Percentiles rank a stretch among this genome's conserved stretches.
phyloP scores from a whole-genome alignment of 1,140 invertebrate species.

The Apolygus lucorum region DNA sequence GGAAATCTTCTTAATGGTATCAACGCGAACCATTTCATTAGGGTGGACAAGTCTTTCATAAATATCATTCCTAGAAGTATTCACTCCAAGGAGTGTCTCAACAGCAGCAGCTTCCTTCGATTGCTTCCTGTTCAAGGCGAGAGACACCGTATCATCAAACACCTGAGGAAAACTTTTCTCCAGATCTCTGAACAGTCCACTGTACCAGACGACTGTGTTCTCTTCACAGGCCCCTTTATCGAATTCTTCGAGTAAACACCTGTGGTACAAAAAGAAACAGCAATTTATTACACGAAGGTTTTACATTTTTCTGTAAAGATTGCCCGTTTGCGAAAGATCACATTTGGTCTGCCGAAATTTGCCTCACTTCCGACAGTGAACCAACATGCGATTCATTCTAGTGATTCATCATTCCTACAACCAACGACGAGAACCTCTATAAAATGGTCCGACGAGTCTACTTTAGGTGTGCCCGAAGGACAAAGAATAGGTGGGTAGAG shows the following conservation, averaged over 20 bases:
- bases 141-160: slow-evolving; percentile 45
- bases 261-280: no score
- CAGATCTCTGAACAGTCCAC: slow-evolving; percentile 42
- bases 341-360: no score
- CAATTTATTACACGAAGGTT: slow-evolving; percentile 7
- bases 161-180: slow-evolving; percentile 54
- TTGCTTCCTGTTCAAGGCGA: not conserved
- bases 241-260: slow-evolving; percentile 31
- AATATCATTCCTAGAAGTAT: slow-evolving; percentile 39
- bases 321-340: no score
- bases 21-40: slow-evolving; percentile 48
- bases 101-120: slow-evolving; percentile 22
- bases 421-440: no score
- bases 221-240: slow-evolving; percentile 33
- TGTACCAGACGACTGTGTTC: slow-evolving; percentile 42
- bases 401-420: no score
- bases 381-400: no score
- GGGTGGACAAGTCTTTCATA: slow-evolving; percentile 59
- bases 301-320: no score
- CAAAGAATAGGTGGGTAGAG: no score
- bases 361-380: no score
- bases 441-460: no score
- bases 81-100: slow-evolving; percentile 36
- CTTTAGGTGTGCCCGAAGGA: no score
- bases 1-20: slow-evolving; percentile 50